Conservation (phyloP, 2,113 vertebrate species). For the Motacilla tschutschensis region DNA sequence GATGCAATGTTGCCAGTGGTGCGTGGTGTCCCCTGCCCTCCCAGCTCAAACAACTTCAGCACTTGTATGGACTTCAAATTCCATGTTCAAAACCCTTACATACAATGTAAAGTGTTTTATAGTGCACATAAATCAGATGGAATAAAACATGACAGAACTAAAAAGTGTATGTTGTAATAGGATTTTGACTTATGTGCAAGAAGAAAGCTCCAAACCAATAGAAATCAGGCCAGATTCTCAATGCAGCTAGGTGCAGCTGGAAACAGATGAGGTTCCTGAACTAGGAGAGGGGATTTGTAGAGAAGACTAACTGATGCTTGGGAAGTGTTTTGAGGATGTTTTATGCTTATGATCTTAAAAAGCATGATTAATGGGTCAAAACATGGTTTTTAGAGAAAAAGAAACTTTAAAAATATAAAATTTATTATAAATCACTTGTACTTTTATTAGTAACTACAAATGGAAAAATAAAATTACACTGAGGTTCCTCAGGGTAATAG, state of each 20-base stretch:
- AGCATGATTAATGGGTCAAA: rapidly evolving
- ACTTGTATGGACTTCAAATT: not conserved
- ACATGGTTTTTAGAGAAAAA: not conserved
- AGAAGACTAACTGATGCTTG: not conserved
- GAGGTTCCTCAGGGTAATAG: not conserved
- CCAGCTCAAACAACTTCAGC: not conserved
- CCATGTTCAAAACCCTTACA: not conserved
- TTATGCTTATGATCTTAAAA: not conserved
- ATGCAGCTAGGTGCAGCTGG: not conserved
- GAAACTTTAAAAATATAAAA: not conserved
- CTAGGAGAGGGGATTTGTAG: not conserved
- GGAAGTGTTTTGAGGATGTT: not conserved
- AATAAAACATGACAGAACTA: not conserved
- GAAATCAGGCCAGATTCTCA: not conserved
- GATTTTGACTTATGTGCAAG: not conserved
- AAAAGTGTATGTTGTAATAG: not conserved
- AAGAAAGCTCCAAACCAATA: not conserved
- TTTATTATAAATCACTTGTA: not conserved
- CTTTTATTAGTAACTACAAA: not conserved
- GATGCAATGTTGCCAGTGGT: rapidly evolving
- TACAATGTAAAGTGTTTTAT: not conserved
- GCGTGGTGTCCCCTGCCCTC: rapidly evolving
- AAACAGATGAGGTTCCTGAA: not conserved
- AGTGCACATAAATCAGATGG: not conserved
- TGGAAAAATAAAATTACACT: not conserved